Base-by-base conservation (phyloP, 2,888 invertebrate species). In the Cosmopolites sordidus region DNA sequence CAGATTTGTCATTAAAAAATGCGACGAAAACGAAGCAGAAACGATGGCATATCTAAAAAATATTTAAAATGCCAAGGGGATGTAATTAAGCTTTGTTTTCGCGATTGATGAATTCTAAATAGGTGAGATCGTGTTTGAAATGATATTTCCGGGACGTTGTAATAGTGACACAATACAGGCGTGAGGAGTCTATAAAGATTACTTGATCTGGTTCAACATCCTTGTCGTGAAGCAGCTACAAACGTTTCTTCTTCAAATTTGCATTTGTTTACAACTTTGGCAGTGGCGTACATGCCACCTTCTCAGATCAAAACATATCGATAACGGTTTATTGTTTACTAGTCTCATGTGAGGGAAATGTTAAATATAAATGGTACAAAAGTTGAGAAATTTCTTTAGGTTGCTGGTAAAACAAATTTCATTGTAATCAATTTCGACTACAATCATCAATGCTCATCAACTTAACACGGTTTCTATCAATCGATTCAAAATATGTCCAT, bases 151-250 rank as follows among this genome's bases (percentile, higher is more conserved):
- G 57, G 60, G 58, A 61, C 60, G 58, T 56, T 58, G 58, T 56
- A 53, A 56, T 55, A 62, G 60, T 61, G 59, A 62, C 61, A 63
- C 62, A 64, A 63, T 64, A 60, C 60, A 49, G 61, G 56, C 64
- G 64, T 64, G 64, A 64, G 62, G 57, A 53, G 54, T 54, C 60
- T 51, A 59, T 64, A 62, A 62, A 64, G 62, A 64, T 64, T 58
- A 40, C 43, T 43, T 48, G 60, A 62, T 62, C 57, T 61, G 61
- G 41, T 45, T 51, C 50, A 51, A 60, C 60, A 60, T 58, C 58
- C 54, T 55, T 48, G 58, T 60, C 58, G 60, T 58, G 58, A 54
- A 56, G 50, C 51, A 48, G 45, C 47, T 54, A 54, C 49, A 54
- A 56, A 46, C 45, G 45, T 58, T 53, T 54, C 55, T 48, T 55